Conservation (phyloP, 2,888 invertebrate species). For the Cerceris ruficornis region DNA sequence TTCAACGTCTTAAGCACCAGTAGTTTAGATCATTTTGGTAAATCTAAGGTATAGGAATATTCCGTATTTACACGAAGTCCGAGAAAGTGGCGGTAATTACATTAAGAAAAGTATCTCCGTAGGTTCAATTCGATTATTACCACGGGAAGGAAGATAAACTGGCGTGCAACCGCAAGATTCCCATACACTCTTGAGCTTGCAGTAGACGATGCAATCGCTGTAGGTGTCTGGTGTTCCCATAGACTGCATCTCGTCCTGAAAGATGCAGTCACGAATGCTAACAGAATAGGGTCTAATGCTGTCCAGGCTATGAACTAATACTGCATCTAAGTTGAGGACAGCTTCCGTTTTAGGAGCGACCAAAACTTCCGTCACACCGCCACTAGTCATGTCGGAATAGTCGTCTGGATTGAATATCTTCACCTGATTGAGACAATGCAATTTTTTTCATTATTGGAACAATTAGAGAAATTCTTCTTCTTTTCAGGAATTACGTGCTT, state of each 20-base stretch:
- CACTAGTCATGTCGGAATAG: constrained; percentile 83
- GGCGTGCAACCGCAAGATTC: constrained; percentile 85
- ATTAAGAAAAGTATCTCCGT: not conserved
- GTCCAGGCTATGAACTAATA: constrained; percentile 77
- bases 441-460: not conserved
- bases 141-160: constrained; percentile 82
- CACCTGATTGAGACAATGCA: constrained; percentile 73
- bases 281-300: constrained; percentile 64
- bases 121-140: constrained; percentile 44
- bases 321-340: constrained; percentile 77
- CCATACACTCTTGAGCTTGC: constrained; percentile 83
- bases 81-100: too few relatives aligned
- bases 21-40: too few relatives aligned
- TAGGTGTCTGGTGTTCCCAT: constrained; percentile 83
- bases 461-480: not conserved
- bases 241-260: constrained; percentile 81
- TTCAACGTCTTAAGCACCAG: too few relatives aligned
- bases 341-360: constrained; percentile 80
- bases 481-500: not conserved
- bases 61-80: too few relatives aligned
- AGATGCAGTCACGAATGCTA: constrained; percentile 84
- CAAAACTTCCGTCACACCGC: constrained; percentile 82
- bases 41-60: too few relatives aligned
- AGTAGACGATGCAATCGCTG: constrained; percentile 85
- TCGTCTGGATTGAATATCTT: constrained; percentile 83